Conservation (phyloP, 37 sponge, comb jelly and placozoan genomes). For the Eunapius fragilis region DNA sequence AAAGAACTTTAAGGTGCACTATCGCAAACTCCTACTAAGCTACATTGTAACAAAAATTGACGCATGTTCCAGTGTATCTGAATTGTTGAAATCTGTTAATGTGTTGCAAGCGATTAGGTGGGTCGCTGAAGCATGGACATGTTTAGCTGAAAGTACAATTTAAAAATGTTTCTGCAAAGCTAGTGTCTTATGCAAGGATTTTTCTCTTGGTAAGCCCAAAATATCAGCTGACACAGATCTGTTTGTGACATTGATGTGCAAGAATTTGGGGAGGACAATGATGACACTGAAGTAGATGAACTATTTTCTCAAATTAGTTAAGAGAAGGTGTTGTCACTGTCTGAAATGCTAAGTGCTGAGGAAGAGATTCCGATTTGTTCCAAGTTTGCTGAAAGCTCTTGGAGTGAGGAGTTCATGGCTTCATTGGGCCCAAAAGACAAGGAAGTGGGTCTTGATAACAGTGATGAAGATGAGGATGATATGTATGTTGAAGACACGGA, state of each 20-base stretch:
- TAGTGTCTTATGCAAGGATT: constrained; percentile 24
- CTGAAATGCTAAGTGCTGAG: no score
- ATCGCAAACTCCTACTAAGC: no score
- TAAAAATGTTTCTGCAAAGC: constrained; percentile 55
- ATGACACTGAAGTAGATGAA: not conserved
- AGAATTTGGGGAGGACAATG: no score
- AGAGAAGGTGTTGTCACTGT: no score
- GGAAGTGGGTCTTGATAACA: not conserved
- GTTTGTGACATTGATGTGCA: constrained; percentile 33
- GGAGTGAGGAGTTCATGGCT: not conserved
- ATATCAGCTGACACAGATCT: constrained; percentile 9
- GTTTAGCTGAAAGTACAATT: constrained; percentile 50
- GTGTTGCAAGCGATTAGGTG: constrained; percentile 64
- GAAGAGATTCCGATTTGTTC: not conserved
- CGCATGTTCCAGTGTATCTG: constrained; percentile 14
- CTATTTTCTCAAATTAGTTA: no score
- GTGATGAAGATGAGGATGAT: not conserved
- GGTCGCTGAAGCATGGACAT: constrained; percentile 61
- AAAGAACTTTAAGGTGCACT: no score
- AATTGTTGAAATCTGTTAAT: constrained; percentile 61
- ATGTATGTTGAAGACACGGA: not conserved
- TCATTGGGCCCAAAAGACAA: not conserved
- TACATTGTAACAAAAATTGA: constrained; percentile 54
- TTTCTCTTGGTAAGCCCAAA: not conserved
- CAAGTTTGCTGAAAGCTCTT: not conserved